Base-by-base conservation (phyloP, 2,797 vertebrate species). In the Merluccius polli region DNA sequence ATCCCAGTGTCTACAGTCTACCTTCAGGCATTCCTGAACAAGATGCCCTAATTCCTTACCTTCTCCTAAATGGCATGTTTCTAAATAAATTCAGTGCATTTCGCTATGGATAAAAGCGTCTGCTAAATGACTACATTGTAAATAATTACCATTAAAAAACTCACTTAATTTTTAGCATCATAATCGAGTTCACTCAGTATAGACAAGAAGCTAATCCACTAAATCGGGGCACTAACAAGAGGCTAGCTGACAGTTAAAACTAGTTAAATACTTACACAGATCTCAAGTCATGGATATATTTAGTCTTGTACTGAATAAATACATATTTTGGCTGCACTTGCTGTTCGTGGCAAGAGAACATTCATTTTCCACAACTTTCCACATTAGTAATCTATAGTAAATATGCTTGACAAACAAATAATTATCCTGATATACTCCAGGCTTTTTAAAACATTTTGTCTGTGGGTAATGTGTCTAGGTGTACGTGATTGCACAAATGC, bases 401-500 rank as follows among this genome's bases (percentile, higher is more conserved):
- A 30, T 65, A 32, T 11, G 70, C 44, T 73, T 74, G 48, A 77
- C 68, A 78, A 82, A 83, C 75, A 82, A 75, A 78, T 30, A 69
- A 77, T 35, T 79, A 79, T 83, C 87, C 82, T 72, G 27, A 79
- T 74, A 74, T 71, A 77, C 69, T n/a, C 59, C 59, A 59, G n/a
- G 41, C 74, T 59, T 79, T 74, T 80, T 30, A 32, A 74, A 77
- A 78, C 70, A 44, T 81, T 83, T 75, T 77, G 73, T 76, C 78
- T 67, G 18, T 21, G 41, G 74, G 15, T 79, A 80, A 84, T 83
- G 75, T 59, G 73, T 65, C 71, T 72, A 73, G 24, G 24, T 52
- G 73, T 69, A 74, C 72, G 65, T 71, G 67, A 79, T 71, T 44
- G 81, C 82, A 85, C 73, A 86, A 82, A 74, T n/a, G 52, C 52